These are phyloP conservation scores for Carassius carassius DNA, from an alignment of 2,113 vertebrate genomes.

Conservation along the genomic window DNA sequence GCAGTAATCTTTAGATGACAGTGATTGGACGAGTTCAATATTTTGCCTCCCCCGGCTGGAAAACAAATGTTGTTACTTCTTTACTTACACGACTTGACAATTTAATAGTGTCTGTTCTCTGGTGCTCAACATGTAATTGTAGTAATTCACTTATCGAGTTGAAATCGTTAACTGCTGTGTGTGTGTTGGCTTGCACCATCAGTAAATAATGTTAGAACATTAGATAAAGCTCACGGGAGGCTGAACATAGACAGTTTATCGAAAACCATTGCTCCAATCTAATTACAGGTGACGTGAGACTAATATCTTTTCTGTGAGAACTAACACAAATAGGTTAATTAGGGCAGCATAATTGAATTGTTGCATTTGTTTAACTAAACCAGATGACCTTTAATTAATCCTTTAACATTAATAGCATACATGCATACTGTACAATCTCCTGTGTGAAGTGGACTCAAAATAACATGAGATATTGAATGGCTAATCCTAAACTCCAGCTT, in stretches of 20 bases:
- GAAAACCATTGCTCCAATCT: not conserved
- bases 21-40: not conserved
- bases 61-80: conserved; percentile 12
- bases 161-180: conserved; percentile 37
- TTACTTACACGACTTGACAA: conserved; percentile 29
- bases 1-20: not conserved
- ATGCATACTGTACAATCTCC: not conserved
- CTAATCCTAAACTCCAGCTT: not conserved
- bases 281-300: not conserved
- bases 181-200: conserved; percentile 1
- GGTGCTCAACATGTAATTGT: conserved; percentile 9
- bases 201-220: conserved; percentile 4
- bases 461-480: not conserved
- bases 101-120: conserved; percentile 9
- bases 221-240: not conserved
- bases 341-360: not conserved
- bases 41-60: conserved; percentile 20
- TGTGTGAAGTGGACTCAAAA: not conserved
- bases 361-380: not conserved
- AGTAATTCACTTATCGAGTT: conserved; percentile 18
- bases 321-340: not conserved
- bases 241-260: not conserved
- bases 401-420: not conserved
- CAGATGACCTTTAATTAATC: not conserved
- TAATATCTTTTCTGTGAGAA: not conserved